These are phyloP conservation scores for Chlorospingus flavigularis DNA, from an alignment of 2,797 vertebrate species.

Conservation along the genomic window DNA sequence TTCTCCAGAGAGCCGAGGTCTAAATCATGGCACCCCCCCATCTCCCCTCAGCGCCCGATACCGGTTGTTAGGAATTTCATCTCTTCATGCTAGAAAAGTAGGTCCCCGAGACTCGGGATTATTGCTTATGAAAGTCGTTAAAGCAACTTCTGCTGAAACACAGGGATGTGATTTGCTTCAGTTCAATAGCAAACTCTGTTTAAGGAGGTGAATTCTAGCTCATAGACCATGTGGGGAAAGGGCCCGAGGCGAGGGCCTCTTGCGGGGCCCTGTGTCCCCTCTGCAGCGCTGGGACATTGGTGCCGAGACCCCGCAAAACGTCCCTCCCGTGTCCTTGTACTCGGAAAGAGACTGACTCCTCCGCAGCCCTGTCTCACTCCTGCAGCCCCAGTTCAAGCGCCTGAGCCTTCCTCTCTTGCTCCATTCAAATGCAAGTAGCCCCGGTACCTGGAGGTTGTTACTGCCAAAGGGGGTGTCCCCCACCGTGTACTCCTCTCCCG, in stretches of 20 bases:
- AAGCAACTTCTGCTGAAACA: not conserved
- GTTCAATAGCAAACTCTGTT: not conserved
- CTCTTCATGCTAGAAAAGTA: not conserved
- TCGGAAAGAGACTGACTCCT: not conserved
- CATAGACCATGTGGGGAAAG: not conserved
- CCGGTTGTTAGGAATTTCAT: not conserved
- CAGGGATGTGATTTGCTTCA: not conserved
- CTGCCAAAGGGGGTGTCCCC: accelerated
- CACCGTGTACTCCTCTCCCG: accelerated
- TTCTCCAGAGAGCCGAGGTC: not conserved
- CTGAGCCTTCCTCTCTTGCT: not conserved
- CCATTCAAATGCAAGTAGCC: not conserved
- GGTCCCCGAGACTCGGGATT: not conserved
- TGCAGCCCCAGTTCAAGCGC: accelerated
- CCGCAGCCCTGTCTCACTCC: accelerated
- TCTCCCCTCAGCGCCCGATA: not conserved
- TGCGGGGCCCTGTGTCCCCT: accelerated
- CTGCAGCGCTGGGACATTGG: not conserved
- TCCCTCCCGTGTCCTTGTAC: not conserved
- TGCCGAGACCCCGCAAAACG: no score
- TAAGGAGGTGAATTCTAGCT: not conserved
- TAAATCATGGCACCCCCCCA: not conserved
- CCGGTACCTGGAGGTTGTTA: not conserved
- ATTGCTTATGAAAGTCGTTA: not conserved
- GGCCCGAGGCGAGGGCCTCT: not conserved